Evolutionary conservation across 2,797 vertebrate genomes (phyloP), one percentile per base, ranked within the genome.

Genomic region (Arnoldichthys spilopterus): DNA sequence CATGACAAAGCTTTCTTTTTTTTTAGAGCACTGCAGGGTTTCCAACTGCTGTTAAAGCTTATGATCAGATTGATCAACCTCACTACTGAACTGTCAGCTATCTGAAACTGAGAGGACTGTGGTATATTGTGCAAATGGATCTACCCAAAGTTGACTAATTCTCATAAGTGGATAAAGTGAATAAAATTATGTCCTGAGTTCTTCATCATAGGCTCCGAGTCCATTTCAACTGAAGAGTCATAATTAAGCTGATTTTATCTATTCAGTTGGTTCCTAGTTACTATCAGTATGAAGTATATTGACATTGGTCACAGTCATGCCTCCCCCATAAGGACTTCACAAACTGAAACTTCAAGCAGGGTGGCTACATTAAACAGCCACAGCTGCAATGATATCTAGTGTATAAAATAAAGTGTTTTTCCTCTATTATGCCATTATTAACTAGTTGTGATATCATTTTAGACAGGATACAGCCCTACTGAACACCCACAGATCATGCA

Each of bases 1-100:
- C 47, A 66, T 76, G 68, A 68, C 70, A 74, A 49, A 49, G 26
- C 47, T 40, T 20, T 59, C 1, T 22, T 37, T 34, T 30, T 45
- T 45, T 45, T 45, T 13, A 69, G 79, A 72, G 20, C 73, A 64
- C n/a, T 28, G 4, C 54, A 3, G 64, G 47, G 24, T 13, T 15
- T 2, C 12, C 2, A 6, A 15, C 8, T 24, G 2, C 37, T 49
- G 32, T 51, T 11, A 51, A 53, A n/a, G 18, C 8, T 20, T 13
- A 49, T 49, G 18, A 53, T 54, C 30, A 1, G 16, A 61, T 18
- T 20, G 1, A 34, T 40, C 37, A 8, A 16, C n/a, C 18, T 37
- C 4, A 18, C 20, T 40, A n/a, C 40, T 43, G n/a, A 28, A 26
- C 22, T 24, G 22, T 3, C 12, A 9, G 24, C 8, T 61, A 59